Conservation (phyloP, 2,113 vertebrate genomes). For the Limnothrissa miodon region DNA sequence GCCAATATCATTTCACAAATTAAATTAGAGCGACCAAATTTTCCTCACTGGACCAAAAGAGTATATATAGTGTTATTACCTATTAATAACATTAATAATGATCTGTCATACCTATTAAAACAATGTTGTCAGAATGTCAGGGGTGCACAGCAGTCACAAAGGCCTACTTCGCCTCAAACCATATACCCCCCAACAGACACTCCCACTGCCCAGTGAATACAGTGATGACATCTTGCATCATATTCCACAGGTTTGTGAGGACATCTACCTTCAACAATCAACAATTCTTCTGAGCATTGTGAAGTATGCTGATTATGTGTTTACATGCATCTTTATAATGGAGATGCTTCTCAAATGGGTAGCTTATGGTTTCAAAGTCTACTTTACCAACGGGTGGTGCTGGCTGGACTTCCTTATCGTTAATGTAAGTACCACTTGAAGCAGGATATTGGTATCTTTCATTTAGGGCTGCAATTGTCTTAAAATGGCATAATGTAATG, state of each 20-base stretch:
- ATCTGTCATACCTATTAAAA: too few relatives aligned
- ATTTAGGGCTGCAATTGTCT: not conserved
- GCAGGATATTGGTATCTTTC: not conserved
- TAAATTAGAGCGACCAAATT: too few relatives aligned
- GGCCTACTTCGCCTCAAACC: too few relatives aligned
- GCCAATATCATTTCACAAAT: too few relatives aligned
- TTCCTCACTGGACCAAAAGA: too few relatives aligned
- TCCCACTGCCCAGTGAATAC: too few relatives aligned
- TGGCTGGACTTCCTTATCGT: conserved; percentile 97
- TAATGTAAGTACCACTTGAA: conserved; percentile 73
- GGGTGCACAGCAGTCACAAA: too few relatives aligned
- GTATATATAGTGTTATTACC: too few relatives aligned
- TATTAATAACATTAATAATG: too few relatives aligned
- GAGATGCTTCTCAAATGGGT: conserved; percentile 98
- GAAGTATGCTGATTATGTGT: conserved; percentile 89
- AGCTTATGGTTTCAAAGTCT: conserved; percentile 90
- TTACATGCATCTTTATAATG: conserved; percentile 88
- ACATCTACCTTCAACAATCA: conserved; percentile 87
- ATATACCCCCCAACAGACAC: too few relatives aligned
- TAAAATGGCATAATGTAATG: too few relatives aligned
- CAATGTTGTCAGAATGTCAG: too few relatives aligned
- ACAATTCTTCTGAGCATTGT: conserved; percentile 81
- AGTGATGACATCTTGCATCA: not conserved
- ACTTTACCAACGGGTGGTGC: conserved; percentile 97
- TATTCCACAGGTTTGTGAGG: conserved; percentile 85